phyloP scores from a whole-genome alignment of 2,797 vertebrate species.

The Bradypodion ventrale region DNA sequence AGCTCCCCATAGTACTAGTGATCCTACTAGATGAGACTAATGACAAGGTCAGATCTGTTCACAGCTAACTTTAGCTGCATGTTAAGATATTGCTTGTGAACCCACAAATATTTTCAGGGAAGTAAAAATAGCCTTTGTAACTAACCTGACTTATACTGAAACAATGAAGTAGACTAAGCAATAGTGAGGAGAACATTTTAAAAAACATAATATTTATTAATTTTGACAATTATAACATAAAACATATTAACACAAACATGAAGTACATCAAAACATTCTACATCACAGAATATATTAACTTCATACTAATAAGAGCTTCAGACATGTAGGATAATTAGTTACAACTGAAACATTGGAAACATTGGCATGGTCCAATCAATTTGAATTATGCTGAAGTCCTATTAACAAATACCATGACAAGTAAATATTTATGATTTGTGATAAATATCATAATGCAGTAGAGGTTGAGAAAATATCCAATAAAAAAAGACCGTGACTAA shows the following conservation, averaged over 20 bases:
- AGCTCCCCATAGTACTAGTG: no score
- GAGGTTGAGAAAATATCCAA: conserved; percentile 17
- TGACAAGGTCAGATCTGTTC: not conserved
- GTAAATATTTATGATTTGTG: conserved; percentile 7
- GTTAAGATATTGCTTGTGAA: not conserved
- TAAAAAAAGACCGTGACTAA: not conserved
- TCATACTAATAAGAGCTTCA: not conserved
- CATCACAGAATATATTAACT: conserved; percentile 13
- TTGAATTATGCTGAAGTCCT: not conserved
- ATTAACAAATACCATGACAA: conserved; percentile 1
- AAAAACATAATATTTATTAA: no score
- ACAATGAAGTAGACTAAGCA: conserved; percentile 33
- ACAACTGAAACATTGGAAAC: not conserved
- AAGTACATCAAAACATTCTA: no score
- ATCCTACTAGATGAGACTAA: no score
- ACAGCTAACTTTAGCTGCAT: not conserved
- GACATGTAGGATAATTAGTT: not conserved
- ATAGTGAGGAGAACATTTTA: not conserved
- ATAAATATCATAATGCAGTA: conserved; percentile 32
- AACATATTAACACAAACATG: no score
- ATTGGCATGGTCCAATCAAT: not conserved
- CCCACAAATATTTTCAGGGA: not conserved
- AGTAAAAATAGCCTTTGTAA: not conserved
- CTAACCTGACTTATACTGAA: conserved; percentile 2
- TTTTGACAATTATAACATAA: no score